Evolutionary conservation across 2,797 vertebrate species (phyloP).

Genomic region (Galagoides demidoff): DNA sequence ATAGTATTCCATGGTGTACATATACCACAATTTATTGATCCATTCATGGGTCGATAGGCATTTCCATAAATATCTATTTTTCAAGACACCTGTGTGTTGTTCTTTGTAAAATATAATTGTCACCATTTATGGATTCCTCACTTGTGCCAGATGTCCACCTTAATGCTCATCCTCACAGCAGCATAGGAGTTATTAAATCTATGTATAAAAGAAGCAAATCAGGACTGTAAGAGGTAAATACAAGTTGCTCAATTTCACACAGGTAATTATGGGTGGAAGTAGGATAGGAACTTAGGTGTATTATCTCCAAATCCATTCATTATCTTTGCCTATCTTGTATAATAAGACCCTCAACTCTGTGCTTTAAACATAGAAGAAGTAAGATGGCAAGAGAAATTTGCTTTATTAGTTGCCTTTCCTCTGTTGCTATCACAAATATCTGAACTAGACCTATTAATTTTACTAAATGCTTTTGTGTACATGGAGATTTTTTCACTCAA

Average conservation of each 20-base stretch:
- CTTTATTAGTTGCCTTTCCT: conserved; percentile 44
- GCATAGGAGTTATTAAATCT: conserved; percentile 4
- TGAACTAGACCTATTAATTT: conserved; percentile 5
- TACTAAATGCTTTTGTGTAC: not conserved
- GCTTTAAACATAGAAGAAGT: conserved; percentile 44
- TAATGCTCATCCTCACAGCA: not conserved
- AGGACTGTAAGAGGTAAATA: not conserved
- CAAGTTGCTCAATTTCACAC: not conserved
- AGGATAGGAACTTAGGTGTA: not conserved
- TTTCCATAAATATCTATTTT: not conserved
- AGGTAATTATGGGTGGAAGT: not conserved
- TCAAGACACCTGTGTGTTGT: not conserved
- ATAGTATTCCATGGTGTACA: too few relatives aligned
- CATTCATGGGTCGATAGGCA: too few relatives aligned
- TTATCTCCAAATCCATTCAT: not conserved
- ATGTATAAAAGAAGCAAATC: conserved; percentile 7
- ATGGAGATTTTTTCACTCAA: not conserved
- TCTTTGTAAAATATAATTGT: not conserved
- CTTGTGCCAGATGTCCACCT: not conserved
- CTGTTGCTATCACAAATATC: not conserved
- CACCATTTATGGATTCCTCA: not conserved
- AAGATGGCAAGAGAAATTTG: not conserved
- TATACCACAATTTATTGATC: too few relatives aligned
- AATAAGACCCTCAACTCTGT: not conserved
- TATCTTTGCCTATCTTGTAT: not conserved